Evolutionary conservation across 1,140 invertebrate species (phyloP).

Genomic region (Rhopalosiphum padi): DNA sequence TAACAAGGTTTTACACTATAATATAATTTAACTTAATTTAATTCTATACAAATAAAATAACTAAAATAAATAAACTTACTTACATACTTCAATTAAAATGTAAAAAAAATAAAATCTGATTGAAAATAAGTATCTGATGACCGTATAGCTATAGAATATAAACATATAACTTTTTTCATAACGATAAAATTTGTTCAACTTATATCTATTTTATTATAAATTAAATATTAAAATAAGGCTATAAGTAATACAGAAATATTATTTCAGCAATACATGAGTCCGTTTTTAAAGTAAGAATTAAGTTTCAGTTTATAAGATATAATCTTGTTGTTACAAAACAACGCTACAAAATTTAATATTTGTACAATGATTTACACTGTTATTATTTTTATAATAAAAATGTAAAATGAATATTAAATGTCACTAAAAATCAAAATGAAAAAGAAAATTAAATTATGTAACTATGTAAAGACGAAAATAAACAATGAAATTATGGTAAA

Average conservation of each 20-base stretch:
- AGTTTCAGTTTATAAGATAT: conserved; percentile 10
- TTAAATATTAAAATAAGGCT: neutral
- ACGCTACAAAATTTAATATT: neutral
- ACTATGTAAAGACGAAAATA: neutral
- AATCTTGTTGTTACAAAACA: conserved; percentile 5
- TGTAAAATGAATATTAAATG: conserved; percentile 38
- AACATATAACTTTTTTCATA: no score
- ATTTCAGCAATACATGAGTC: neutral
- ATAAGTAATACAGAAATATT: neutral
- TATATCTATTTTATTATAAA: neutral
- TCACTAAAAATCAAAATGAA: conserved; percentile 21
- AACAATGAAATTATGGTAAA: conserved; percentile 22
- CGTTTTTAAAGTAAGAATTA: conserved; percentile 27
- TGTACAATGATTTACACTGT: conserved; percentile 7
- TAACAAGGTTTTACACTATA: no score
- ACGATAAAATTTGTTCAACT: neutral
- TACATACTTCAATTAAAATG: neutral
- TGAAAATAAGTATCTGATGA: neutral
- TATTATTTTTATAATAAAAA: conserved; percentile 10
- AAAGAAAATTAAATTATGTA: conserved; percentile 36
- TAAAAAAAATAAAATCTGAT: neutral
- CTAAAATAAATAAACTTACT: neutral
- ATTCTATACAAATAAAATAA: no score
- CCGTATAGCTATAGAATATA: no score
- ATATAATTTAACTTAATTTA: no score